Percentiles rank a stretch among this genome's conserved stretches.
Evolutionary conservation across 2,113 vertebrate genomes (phyloP).

Genomic region (Etheostoma spectabile): DNA sequence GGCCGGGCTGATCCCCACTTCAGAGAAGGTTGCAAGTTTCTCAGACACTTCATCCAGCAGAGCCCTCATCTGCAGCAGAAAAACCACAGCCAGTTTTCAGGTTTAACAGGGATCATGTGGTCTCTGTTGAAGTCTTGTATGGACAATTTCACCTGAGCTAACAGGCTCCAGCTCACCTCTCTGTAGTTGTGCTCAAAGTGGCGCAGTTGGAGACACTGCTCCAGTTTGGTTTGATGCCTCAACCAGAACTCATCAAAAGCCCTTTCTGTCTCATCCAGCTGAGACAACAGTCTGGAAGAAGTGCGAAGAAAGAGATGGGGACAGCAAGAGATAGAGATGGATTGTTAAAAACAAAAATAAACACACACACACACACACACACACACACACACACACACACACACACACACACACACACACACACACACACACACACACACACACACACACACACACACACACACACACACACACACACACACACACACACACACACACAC

Average conservation of each 20-base stretch:
- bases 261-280: slow-evolving; percentile 92
- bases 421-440: no score
- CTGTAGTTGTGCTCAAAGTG: slow-evolving; percentile 94
- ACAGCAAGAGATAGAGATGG: background rate
- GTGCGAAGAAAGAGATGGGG: background rate
- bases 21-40: slow-evolving; percentile 87
- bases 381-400: no score
- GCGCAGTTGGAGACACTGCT: slow-evolving; percentile 93
- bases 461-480: no score
- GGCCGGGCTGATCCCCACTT: slow-evolving; percentile 92
- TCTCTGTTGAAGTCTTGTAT: background rate
- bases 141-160: background rate
- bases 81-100: slow-evolving; percentile 1
- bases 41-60: slow-evolving; percentile 88
- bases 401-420: no score
- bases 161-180: slow-evolving; percentile 87
- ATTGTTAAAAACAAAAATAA: background rate
- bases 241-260: slow-evolving; percentile 98
- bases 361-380: no score
- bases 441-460: no score
- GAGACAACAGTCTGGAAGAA: slow-evolving; percentile 88
- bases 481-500: no score
- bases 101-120: background rate
- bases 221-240: slow-evolving; percentile 93
- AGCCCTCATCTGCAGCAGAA: slow-evolving; percentile 86